A percentile compares a stretch with the other conserved stretches of the same genome.
Evolutionary conservation across 2,888 invertebrate genomes (phyloP).

Genomic region (Azorinus chamasolen): DNA sequence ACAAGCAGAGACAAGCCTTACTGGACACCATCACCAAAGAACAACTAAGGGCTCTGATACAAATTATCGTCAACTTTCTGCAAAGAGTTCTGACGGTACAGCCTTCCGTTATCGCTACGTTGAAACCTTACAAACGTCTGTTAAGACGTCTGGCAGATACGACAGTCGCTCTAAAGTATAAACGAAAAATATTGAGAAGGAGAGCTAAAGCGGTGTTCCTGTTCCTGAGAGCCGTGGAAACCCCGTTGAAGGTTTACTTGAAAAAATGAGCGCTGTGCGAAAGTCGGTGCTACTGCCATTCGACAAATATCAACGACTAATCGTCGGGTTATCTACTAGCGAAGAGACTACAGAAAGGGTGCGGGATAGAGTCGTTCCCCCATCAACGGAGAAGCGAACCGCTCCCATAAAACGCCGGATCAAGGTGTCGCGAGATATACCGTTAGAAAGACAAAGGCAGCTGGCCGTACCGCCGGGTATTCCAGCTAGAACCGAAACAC

Average conservation of each 20-base stretch:
- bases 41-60: not conserved
- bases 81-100: not conserved
- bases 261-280: not conserved
- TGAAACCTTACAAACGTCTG: not conserved
- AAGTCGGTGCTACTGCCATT: constrained; percentile 6
- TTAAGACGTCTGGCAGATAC: not conserved
- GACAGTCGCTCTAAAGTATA: not conserved
- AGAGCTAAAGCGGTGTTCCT: not conserved
- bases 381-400: too few species aligned
- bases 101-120: not conserved
- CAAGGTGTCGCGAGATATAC: not conserved
- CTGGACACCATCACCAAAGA: constrained; percentile 20
- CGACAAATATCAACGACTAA: constrained; percentile 2
- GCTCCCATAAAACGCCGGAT: not conserved
- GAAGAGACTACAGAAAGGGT: too few species aligned
- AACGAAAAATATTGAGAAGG: not conserved
- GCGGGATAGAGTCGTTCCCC: too few species aligned
- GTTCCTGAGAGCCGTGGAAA: not conserved
- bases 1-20: constrained; percentile 8
- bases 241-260: not conserved
- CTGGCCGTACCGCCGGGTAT: not conserved
- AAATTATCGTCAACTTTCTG: constrained; percentile 5
- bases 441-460: too few species aligned
- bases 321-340: too few species aligned
- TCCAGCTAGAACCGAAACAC: not conserved